Evolutionary conservation across 1,140 invertebrate genomes (phyloP), one percentile per base, ranked within the genome.

Genomic region (Drosophila murphyi): DNA sequence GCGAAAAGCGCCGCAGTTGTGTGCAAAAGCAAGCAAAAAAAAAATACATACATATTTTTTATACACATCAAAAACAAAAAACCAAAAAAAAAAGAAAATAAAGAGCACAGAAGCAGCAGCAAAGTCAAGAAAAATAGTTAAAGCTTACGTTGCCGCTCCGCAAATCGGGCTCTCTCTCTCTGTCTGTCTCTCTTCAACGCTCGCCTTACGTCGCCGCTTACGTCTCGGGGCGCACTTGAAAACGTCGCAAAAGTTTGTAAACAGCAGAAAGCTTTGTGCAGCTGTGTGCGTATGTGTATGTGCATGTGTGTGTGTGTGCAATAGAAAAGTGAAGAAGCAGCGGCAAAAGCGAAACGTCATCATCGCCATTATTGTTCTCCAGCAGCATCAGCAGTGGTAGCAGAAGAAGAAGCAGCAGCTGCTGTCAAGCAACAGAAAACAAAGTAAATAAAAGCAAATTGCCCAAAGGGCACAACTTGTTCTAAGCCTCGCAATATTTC

Each of bases 201-300:
- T 2, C 64, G 45, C 39, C 57, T 31, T 56, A 68, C 71, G 39
- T 68, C 60, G 51, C 83, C 68, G 70, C 67, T 51, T 43, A 51
- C 61, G 71, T 65, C 64, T 55, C 62, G 74, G 78, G 69, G 82
- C 85, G 85, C 85, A 89, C 74, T 89, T 89, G 80, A 85, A 87
- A 88, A 85, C 77, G 85, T 88, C 85, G 86, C 85, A 88, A 88
- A 88, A 88, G 85, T 89, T 88, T 88, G 85, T 88, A 88, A 88
- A 88, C 85, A 86, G 74, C 81, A 76, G 61, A 86, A 86, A 86
- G 82, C 81, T 80, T 61, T 51, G 39, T 79, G 68, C 60, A 60
- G 20, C 45, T 75, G 72, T 75, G 68, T 76, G 54, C 55, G 73
- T 71, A 62, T 35, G 31, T 43, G 57, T 43, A 56, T 50, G 41